phyloP scores from a whole-genome alignment of 1,140 invertebrate species.

The Drosophila tani region DNA sequence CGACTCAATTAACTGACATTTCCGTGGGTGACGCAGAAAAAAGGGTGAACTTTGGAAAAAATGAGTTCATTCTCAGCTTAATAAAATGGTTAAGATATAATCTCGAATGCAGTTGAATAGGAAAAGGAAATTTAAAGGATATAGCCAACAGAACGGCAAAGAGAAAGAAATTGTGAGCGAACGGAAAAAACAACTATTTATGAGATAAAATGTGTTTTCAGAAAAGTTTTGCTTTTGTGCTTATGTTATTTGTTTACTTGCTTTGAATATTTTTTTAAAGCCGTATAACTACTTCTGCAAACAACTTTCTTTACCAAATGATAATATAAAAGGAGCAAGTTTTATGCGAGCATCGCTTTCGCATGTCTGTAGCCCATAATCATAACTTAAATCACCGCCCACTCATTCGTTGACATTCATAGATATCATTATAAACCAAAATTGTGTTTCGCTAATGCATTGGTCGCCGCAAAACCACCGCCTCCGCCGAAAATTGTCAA shows the following conservation, averaged over 20 bases:
- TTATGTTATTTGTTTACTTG: background rate
- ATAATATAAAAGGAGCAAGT: conserved; percentile 4
- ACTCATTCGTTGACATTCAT: conserved; percentile 23
- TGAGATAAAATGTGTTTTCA: background rate
- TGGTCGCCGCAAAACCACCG: conserved; percentile 7
- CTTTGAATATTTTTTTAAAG: background rate
- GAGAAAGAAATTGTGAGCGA: background rate
- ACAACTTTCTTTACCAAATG: background rate
- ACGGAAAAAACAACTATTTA: conserved; percentile 1
- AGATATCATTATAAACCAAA: conserved; percentile 44
- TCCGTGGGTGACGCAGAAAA: conserved; percentile 24
- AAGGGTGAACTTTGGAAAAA: conserved; percentile 28
- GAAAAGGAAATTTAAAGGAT: conserved; percentile 7
- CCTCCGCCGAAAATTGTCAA: conserved; percentile 37
- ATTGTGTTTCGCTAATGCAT: conserved; percentile 42
- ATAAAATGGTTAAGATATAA: conserved; percentile 31
- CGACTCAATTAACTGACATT: conserved; percentile 67
- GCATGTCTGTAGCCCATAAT: conserved; percentile 33
- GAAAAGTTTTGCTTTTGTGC: background rate
- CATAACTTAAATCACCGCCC: conserved; percentile 32
- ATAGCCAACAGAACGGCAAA: background rate
- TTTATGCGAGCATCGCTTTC: conserved; percentile 8
- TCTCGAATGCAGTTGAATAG: conserved; percentile 14
- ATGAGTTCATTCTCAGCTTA: conserved; percentile 11
- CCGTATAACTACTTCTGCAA: background rate